Evolutionary conservation across 2,113 vertebrate genomes (phyloP).

Genomic region (Murina feae): DNA sequence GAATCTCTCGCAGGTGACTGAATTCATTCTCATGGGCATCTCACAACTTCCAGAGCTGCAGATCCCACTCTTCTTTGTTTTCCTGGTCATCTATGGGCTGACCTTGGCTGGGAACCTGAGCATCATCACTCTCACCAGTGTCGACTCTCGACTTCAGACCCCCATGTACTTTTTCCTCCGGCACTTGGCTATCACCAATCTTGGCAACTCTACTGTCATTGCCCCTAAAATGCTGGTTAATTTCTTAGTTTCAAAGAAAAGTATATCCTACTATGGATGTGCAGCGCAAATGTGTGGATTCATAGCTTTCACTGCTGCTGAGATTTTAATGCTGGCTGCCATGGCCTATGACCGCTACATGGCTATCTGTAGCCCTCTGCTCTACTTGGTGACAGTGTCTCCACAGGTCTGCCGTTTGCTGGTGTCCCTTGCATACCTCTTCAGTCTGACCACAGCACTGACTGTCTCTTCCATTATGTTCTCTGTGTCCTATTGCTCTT

Average conservation of each 20-base stretch:
- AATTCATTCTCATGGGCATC: conserved; percentile 61
- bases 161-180: conserved; percentile 59
- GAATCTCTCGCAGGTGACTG: background rate
- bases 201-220: conserved; percentile 43
- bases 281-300: conserved; percentile 34
- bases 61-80: conserved; percentile 20
- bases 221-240: conserved; percentile 57
- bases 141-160: conserved; percentile 41
- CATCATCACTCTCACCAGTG: conserved; percentile 40
- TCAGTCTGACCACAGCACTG: conserved; percentile 8
- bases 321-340: conserved; percentile 42
- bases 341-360: conserved; percentile 44
- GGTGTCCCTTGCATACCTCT: background rate
- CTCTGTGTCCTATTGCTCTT: conserved; percentile 56
- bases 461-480: conserved; percentile 28
- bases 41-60: background rate
- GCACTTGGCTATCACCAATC: conserved; percentile 40
- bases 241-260: background rate
- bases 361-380: conserved; percentile 37
- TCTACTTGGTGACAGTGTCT: conserved; percentile 46
- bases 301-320: conserved; percentile 46
- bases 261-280: background rate
- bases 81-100: conserved; percentile 41
- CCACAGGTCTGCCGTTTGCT: background rate
- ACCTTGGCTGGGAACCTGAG: conserved; percentile 12